Evolutionary conservation across 2,888 invertebrate genomes (phyloP), one percentile per base, ranked within the genome.

Genomic region (Eupithecia centaureata): DNA sequence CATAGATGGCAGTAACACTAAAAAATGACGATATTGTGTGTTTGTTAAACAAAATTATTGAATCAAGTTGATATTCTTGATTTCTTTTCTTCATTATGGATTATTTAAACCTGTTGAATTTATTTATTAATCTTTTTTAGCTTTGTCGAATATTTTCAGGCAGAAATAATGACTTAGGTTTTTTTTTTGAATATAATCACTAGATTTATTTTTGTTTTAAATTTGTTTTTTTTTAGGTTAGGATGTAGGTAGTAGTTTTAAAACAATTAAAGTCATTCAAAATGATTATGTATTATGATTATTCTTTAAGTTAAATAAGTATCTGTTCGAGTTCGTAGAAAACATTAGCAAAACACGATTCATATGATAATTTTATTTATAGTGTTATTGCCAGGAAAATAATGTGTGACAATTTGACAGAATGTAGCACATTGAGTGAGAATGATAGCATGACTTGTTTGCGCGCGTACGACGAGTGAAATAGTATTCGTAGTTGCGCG

Each of bases 401-500:
- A 77, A 68, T 76, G 79, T 80, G 76, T 79, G 78, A 81, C 78
- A 84, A 84, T 85, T 82, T 79, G 78, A 79, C 77, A 83, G 78
- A 76, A 78, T 80, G 79, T 81, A 79, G 75, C 80, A 82, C 79
- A 78, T 81, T 82, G 81, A 83, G 83, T 74, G 81, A 85, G 83
- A 83, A 85, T 85, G 84, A 84, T 82, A 86, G 81, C 84, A 78
- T 78, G 80, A 82, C 72, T 79, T 84, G 78, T 81, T 83, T 79
- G 84, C 86, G 86, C 86, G 88, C 84, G 86, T 85, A 78, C 84
- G 76, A 74, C 80, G 82, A 85, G 82, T 84, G 80, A 82, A 85
- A 77, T 77, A 79, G 79, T 81, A 81, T 81, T 77, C 18, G 22
- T 47, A 76, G 79, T 79, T 79, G 85, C 79, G 85, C 87, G 88